Base-by-base conservation (phyloP, 2,888 invertebrate genomes). In the Byasa hedistus region DNA sequence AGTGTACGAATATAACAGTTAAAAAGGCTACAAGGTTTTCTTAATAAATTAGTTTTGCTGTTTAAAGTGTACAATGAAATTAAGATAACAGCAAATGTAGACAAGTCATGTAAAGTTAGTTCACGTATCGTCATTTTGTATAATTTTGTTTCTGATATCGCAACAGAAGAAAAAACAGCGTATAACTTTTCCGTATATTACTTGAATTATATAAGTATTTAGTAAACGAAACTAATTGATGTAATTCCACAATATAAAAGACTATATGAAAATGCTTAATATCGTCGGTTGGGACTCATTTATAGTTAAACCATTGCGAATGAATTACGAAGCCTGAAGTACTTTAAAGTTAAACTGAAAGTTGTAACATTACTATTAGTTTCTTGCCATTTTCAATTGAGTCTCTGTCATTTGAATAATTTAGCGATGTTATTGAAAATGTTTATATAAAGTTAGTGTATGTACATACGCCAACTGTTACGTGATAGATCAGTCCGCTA, bases 391-490 rank as follows among this genome's bases (percentile, higher is more conserved):
- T 32, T 32, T 10, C 7, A 1, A 32, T n/a, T 32, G 8, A 32
- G 32, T 7, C 10, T 32, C 10, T 10, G 10, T 10, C 10, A 7
- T 32, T 32, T 32, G 1, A 32, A 32, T 32, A 32, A 10, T 32
- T 32, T 32, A 10, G 8, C 15, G 15, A 17, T 44, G 1, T 44
- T 4, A 19, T 15, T 44, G 44, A 17, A 44, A 44, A 15, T 2
- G 44, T 4, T 19, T 44, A 19, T 44, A 19, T 12, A n/a, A 61
- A 54, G 3, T 21, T 21, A 3, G 21, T 21, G 21, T 52, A 52
- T 19, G n/a, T n/a, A n/a, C n/a, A 21, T 52, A 56, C 54, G 59
- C 27, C 59, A 59, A 64, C 23, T 59, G 64, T 64, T 64, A 64
- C 64, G 54, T 64, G 64, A 64, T 59, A 64, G 52, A 59, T 59